A percentile compares a stretch with the other conserved stretches of the same genome.
Evolutionary conservation across 2,797 vertebrate genomes (phyloP).

Genomic region (Sardinella longiceps): DNA sequence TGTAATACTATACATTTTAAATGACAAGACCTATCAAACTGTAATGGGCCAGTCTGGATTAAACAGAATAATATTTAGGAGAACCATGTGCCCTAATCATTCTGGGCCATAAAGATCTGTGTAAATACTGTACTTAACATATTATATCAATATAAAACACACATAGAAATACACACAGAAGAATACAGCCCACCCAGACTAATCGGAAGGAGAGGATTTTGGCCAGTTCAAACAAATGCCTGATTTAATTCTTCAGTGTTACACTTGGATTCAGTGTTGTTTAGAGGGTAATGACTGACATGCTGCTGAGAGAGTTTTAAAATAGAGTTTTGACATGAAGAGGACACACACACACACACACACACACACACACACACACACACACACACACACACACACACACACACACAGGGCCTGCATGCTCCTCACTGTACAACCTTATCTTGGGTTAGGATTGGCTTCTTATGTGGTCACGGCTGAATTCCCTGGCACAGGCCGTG

Average conservation of each 20-base stretch:
- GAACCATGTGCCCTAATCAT: neutral
- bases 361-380: constrained; percentile 14
- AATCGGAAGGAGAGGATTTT: neutral
- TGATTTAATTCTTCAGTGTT: neutral
- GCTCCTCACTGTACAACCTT: constrained; percentile 47
- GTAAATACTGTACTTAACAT: neutral
- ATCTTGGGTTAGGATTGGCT: constrained; percentile 27
- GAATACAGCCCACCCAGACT: neutral
- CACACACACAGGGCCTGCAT: neutral
- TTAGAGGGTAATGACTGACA: constrained; percentile 12
- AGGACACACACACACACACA: neutral
- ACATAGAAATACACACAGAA: neutral
- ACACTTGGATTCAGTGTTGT: neutral
- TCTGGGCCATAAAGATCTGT: neutral
- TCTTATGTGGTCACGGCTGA: constrained; percentile 55
- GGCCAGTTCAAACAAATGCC: neutral
- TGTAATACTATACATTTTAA: neutral
- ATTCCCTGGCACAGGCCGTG: constrained; percentile 58
- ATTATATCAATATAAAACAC: constrained; percentile 30
- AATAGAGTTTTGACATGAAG: neutral
- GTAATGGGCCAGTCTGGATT: neutral
- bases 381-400: constrained; percentile 21
- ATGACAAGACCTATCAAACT: neutral
- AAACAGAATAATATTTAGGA: constrained; percentile 8
- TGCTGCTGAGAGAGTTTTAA: neutral